A percentile compares a stretch with the other conserved stretches of the same genome.
These are phyloP conservation scores for Epinotia ramella DNA, from an alignment of 2,888 invertebrate species.

Conservation along the genomic window DNA sequence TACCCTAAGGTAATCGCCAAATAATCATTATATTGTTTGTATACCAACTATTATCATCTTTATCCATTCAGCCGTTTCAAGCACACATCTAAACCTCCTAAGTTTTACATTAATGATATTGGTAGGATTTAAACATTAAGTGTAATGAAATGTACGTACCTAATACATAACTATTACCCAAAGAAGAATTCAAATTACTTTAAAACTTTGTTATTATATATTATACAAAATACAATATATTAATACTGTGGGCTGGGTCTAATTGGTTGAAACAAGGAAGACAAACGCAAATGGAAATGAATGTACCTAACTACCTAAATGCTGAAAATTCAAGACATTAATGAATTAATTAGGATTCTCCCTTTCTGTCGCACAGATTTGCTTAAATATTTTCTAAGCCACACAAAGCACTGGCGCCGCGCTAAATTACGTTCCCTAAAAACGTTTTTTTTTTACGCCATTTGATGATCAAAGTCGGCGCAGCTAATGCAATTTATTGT, in stretches of 20 bases:
- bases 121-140: too few species aligned
- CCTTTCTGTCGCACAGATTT: conserved; percentile 68
- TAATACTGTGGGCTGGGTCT: neutral
- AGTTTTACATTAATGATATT: too few species aligned
- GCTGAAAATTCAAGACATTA: conserved; percentile 71
- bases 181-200: too few species aligned
- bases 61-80: too few species aligned
- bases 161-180: too few species aligned
- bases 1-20: too few species aligned
- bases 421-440: conserved; percentile 76
- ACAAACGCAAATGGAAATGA: conserved; percentile 40
- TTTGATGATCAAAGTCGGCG: conserved; percentile 79
- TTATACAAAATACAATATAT: conserved; percentile 4
- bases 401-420: conserved; percentile 72
- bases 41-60: too few species aligned
- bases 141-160: too few species aligned
- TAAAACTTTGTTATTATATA: too few species aligned
- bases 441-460: conserved; percentile 65
- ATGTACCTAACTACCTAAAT: conserved; percentile 51
- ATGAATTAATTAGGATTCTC: conserved; percentile 76
- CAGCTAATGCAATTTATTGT: conserved; percentile 83
- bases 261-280: conserved; percentile 19
- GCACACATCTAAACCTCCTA: too few species aligned
- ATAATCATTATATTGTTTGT: too few species aligned
- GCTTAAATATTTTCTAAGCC: conserved; percentile 74